These are phyloP conservation scores for Chrosomus eos DNA, from an alignment of 2,797 vertebrate species.

Conservation along the genomic window DNA sequence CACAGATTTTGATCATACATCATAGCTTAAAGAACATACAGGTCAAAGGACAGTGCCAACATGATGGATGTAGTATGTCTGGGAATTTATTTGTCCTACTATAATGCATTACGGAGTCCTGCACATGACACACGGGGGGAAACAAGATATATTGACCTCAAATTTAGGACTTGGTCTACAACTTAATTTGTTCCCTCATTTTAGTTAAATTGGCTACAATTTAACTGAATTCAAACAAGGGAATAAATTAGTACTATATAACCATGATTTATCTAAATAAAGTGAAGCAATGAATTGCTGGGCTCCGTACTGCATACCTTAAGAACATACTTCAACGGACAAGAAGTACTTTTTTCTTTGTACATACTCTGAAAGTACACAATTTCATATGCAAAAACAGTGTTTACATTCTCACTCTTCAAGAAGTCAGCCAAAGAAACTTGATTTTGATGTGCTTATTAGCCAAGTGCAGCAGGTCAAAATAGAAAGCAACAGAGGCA, in stretches of 20 bases:
- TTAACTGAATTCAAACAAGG: neutral
- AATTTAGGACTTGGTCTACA: neutral
- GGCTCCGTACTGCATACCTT: neutral
- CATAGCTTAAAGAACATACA: neutral
- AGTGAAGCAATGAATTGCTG: neutral
- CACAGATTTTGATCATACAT: slow-evolving; percentile 24
- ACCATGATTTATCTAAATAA: neutral
- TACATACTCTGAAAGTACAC: neutral
- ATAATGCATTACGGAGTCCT: neutral
- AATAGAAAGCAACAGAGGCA: neutral
- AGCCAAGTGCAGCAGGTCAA: neutral
- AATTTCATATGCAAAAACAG: neutral
- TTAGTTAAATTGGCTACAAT: neutral
- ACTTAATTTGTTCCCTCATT: neutral
- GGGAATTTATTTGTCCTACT: slow-evolving; percentile 20
- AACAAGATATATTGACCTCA: neutral
- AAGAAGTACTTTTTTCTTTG: neutral
- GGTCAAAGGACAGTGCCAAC: slow-evolving; percentile 24
- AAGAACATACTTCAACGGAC: neutral
- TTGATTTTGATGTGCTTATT: neutral
- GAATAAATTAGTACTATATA: neutral
- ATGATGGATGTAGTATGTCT: slow-evolving; percentile 35
- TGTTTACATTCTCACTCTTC: neutral
- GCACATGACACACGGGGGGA: neutral
- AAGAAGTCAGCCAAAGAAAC: neutral